A percentile compares a stretch with the other conserved stretches of the same genome.
phyloP scores from a whole-genome alignment of 2,888 invertebrate species.

The Blastobasis lacticolella region DNA sequence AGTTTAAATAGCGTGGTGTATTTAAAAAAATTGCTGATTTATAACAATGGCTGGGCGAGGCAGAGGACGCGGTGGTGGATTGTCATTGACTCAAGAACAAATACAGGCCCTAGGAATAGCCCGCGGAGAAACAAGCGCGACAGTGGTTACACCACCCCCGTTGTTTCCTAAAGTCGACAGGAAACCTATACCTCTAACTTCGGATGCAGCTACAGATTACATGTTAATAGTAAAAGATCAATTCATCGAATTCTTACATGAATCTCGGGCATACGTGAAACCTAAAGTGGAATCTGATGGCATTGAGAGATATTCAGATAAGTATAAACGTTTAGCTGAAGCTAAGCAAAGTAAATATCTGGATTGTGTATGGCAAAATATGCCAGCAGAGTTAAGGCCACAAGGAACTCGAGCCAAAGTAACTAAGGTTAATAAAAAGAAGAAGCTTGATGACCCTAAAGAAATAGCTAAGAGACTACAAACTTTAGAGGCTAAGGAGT shows the following conservation, averaged over 20 bases:
- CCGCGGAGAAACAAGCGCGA: constrained; percentile 69
- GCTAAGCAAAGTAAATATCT: constrained; percentile 58
- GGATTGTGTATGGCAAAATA: constrained; percentile 75
- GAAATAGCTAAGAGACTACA: constrained; percentile 71
- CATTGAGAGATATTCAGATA: constrained; percentile 75
- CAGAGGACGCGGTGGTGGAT: constrained; percentile 64
- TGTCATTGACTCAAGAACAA: constrained; percentile 73
- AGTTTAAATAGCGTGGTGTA: too few species aligned
- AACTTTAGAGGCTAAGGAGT: constrained; percentile 79
- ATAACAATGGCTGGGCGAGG: constrained; percentile 57
- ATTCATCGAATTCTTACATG: constrained; percentile 80
- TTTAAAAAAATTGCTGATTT: not conserved
- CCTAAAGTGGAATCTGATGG: constrained; percentile 61
- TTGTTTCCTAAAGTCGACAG: constrained; percentile 75
- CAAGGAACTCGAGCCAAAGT: constrained; percentile 52
- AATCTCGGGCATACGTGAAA: constrained; percentile 77
- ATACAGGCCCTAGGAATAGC: constrained; percentile 71
- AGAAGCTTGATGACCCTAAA: constrained; percentile 51
- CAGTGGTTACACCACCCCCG: constrained; percentile 72
- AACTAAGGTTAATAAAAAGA: constrained; percentile 30
- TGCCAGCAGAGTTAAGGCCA: constrained; percentile 77
- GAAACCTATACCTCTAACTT: constrained; percentile 68
- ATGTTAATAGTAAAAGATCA: constrained; percentile 82
- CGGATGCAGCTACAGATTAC: constrained; percentile 77
- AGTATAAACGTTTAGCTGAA: constrained; percentile 65